Evolutionary conservation across 2,888 invertebrate genomes (phyloP), one percentile per base, ranked within the genome.

Genomic region (Drosophila pegasa): DNA sequence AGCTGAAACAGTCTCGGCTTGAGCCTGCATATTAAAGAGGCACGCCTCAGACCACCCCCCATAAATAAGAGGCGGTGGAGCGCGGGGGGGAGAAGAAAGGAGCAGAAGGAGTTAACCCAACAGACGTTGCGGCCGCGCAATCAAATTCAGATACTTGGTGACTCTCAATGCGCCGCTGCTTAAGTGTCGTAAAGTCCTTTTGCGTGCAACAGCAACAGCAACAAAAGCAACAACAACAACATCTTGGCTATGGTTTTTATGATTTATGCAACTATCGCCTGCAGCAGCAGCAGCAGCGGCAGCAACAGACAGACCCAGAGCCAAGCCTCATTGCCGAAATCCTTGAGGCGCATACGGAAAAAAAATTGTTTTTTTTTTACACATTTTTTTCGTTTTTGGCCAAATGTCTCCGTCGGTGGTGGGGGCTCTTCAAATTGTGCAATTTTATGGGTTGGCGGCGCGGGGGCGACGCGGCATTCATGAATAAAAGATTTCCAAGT

Each of bases 231-330:
- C 51, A 66, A 52, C 52, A 57, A 40, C 67, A 71, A 60, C 64
- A 59, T 48, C 50, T 57, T 48, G 55, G 58, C 43, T 56, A 65
- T 69, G 57, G 80, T 66, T 84, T 89, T 89, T 87, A 89, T 87
- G 87, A 87, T 87, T 88, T 87, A 87, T 87, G 89, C 89, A 83
- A 80, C 89, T 87, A 87, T 79, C 82, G 85, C 87, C 80, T 89
- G 87, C 89, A 84, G 88, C 75, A 29, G 48, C 20, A 29, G 18
- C 27, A 25, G n/a, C 22, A 9, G 25, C 25, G 10, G 25, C n/a
- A 16, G 31, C 48, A 31, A 48, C n/a, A 47, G 65, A 38, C 25
- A 35, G 51, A 8, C 3, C 48, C 48, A 51, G 54, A 43, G 62
- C 73, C 64, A 61, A 56, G 77, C 52, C 59, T 77, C 88, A 81